These are phyloP conservation scores for Gallinago undulata DNA, from an alignment of 2,113 vertebrate species.

Conservation along the genomic window DNA sequence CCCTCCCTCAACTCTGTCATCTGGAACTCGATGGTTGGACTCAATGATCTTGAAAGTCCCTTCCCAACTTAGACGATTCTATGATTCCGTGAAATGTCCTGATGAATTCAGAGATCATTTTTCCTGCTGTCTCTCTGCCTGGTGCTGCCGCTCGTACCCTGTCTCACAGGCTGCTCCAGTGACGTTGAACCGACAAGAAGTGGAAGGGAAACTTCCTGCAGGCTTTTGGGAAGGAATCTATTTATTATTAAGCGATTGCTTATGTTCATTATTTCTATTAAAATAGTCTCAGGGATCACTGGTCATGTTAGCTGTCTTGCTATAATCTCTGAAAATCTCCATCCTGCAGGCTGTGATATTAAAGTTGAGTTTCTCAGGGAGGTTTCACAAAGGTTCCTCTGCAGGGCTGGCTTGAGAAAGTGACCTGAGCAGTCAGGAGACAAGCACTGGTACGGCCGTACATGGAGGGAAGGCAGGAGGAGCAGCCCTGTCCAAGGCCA, in stretches of 20 bases:
- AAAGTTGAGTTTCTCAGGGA: neutral
- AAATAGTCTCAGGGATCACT: neutral
- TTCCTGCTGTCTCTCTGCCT: neutral
- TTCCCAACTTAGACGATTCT: neutral
- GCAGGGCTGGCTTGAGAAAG: neutral
- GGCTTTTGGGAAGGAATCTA: neutral
- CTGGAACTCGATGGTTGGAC: neutral
- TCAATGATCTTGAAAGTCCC: neutral
- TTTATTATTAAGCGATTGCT: neutral
- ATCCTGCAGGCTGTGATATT: rapidly evolving
- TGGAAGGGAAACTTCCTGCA: neutral
- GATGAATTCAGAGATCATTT: neutral
- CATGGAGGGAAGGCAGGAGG: neutral
- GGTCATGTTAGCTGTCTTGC: neutral
- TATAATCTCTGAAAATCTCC: neutral
- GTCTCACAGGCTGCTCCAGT: neutral
- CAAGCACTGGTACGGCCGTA: neutral
- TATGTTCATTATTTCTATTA: neutral
- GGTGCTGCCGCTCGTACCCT: rapidly evolving
- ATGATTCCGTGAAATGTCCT: neutral
- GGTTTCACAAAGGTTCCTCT: neutral
- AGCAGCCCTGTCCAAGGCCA: neutral
- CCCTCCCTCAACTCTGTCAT: neutral
- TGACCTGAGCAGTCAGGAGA: neutral
- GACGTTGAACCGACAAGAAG: neutral